Percentiles rank a stretch among this genome's conserved stretches.
phyloP scores from a whole-genome alignment of 2,888 invertebrate species.

The Smittia sp. region DNA sequence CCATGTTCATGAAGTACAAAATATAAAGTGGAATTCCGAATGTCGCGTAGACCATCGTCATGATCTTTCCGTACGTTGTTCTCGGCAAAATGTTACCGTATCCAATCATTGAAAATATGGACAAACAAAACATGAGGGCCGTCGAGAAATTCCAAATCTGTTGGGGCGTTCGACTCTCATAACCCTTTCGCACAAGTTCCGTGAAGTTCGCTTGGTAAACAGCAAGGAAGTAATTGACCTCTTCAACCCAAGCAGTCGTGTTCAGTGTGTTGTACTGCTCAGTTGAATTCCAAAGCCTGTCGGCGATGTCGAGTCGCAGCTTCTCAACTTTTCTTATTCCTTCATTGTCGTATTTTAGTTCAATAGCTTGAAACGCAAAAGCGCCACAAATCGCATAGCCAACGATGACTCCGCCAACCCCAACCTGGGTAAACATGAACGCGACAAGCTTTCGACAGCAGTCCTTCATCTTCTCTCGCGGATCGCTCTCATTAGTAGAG shows the following conservation, averaged over 20 bases:
- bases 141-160: slow-evolving; percentile 86
- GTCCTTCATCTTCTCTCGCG: slow-evolving; percentile 75
- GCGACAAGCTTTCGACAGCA: slow-evolving; percentile 82
- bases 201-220: slow-evolving; percentile 69
- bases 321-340: slow-evolving; percentile 56
- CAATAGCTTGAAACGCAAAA: slow-evolving; percentile 75
- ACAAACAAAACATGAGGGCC: slow-evolving; percentile 82
- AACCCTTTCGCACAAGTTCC: slow-evolving; percentile 63
- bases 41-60: slow-evolving; percentile 81
- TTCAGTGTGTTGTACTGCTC: slow-evolving; percentile 68
- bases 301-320: slow-evolving; percentile 60
- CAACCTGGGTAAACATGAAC: slow-evolving; percentile 91
- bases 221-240: slow-evolving; percentile 62
- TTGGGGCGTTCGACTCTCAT: slow-evolving; percentile 65
- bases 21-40: slow-evolving; percentile 86
- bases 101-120: slow-evolving; percentile 89
- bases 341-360: slow-evolving; percentile 60
- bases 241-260: slow-evolving; percentile 60
- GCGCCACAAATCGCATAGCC: slow-evolving; percentile 85
- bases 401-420: slow-evolving; percentile 83
- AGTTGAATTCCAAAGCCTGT: slow-evolving; percentile 67
- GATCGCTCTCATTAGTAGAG: slow-evolving; percentile 64
- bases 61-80: slow-evolving; percentile 78
- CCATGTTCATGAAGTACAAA: slow-evolving; percentile 86
- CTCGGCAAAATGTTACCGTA: slow-evolving; percentile 84